Base-by-base conservation (phyloP, 2,797 vertebrate genomes). In the Scyliorhinus canicula region DNA sequence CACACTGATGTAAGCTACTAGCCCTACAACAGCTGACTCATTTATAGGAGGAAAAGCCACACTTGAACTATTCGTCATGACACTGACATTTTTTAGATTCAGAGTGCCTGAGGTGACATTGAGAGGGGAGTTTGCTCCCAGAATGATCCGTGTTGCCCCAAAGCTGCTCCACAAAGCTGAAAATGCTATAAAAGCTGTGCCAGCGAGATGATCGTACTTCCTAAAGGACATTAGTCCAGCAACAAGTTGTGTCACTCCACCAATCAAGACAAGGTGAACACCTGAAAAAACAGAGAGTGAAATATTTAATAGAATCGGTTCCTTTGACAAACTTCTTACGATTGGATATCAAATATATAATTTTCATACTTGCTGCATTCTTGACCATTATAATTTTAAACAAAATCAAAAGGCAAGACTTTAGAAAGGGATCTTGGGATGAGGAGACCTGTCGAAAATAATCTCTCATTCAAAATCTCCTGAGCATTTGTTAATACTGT, bases 91-190 rank as follows among this genome's bases (percentile, higher is more conserved):
- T 93, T 86, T 85, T 95, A 24, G 4, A 0, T 95, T 95, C 7
- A 85, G 96, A 0, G 77, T 88, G 95, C 94, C 0, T 24, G 95
- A 3, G 2, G 2, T 0, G 93, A 97, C 96, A 79, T 91, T 95
- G 0, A 9, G 67, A 86, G 95, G 12, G 79, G 95, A 44, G 31
- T 96, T 95, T 1, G 96, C 91, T 0, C 98, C 98, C 0, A 96
- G 95, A 95, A 98, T 97, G 95, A 98, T 98, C 95, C 97, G 96
- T 0, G 98, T 98, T 1, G 97, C 98, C 55, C 98, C 98, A 0
- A 96, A 98, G 96, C 98, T 99, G 91, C 96, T 97, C 98, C 98
- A 99, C 79, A 99, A 97, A n/a, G 98, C 97, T 0, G 98, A 97
- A 95, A 98, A 99, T 95, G 98, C 98, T 96, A 98, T 96, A 95